Evolutionary conservation across 2,888 invertebrate species (phyloP), one percentile per base, ranked within the genome.

Genomic region (Dryomyza anilis): DNA sequence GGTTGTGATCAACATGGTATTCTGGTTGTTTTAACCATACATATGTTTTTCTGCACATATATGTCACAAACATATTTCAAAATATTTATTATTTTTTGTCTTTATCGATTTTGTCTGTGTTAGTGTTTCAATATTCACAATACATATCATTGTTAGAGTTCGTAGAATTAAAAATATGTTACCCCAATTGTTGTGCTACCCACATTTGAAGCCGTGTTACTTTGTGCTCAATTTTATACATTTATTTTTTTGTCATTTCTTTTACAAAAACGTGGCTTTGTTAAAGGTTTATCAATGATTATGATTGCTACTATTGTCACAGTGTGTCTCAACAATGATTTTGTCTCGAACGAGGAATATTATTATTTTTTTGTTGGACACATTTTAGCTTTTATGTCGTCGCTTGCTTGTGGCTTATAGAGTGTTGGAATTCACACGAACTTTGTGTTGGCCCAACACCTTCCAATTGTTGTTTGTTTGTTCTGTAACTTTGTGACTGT

Each of bases 371-470:
- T n/a, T n/a, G n/a, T n/a, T n/a, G n/a, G n/a, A n/a, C n/a, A n/a
- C n/a, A n/a, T n/a, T n/a, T n/a, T n/a, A n/a, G n/a, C n/a, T 45
- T 58, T 2, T 21, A 19, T 30, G 30, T 45, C 29, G 45, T 12
- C 25, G 4, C 36, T 12, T 46, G n/a, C n/a, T 19, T 5, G 12
- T 29, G 12, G 7, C n/a, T n/a, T 10, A 14, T 16, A 23, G 19
- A 14, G 58, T 58, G 58, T 77, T 74, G 77, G 78, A 72, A 77
- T 77, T 77, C 78, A 77, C 77, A 77, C 77, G 77, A 78, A 78
- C 74, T 78, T 74, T 76, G 73, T 78, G 77, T 77, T 76, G 71
- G 71, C n/a, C 69, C 76, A 76, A 75, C 77, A 78, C 77, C 77
- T 78, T 61, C 36, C 27, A 43, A 30, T 66, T 30, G 27, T 45